These are phyloP conservation scores for Hypselothyrea guttata DNA, from an alignment of 2,888 invertebrate species.

Conservation along the genomic window DNA sequence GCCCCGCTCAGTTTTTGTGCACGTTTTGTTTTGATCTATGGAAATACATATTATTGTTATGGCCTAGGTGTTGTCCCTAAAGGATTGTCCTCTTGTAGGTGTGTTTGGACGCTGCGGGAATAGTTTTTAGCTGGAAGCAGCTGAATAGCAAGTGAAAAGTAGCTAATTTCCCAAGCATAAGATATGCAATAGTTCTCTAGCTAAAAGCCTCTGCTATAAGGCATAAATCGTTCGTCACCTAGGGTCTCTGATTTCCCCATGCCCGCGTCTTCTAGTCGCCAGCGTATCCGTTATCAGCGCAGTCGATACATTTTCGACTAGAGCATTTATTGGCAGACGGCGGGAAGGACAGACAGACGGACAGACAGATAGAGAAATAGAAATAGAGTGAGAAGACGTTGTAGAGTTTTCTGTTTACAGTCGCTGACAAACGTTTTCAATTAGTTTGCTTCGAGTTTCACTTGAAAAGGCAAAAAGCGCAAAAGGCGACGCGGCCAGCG, in stretches of 20 bases:
- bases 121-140: conserved; percentile 39
- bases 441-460: conserved; percentile 53
- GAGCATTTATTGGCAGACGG: conserved; percentile 46
- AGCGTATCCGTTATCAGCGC: conserved; percentile 46
- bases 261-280: no score
- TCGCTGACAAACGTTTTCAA: conserved; percentile 75
- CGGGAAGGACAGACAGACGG: background rate
- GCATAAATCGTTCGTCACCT: conserved; percentile 66
- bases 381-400: background rate
- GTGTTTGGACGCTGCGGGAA: conserved; percentile 33
- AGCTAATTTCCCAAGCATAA: no score
- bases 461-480: conserved; percentile 25
- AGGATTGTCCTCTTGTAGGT: conserved; percentile 51
- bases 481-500: conserved; percentile 50
- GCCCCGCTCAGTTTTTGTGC: conserved; percentile 6
- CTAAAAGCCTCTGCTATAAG: no score
- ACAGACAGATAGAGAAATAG: conserved; percentile 8
- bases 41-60: conserved; percentile 45
- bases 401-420: conserved; percentile 56
- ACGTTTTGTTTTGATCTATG: conserved; percentile 54
- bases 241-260: conserved; percentile 24
- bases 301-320: conserved; percentile 24
- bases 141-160: no score
- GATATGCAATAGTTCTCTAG: no score
- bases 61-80: conserved; percentile 69